Evolutionary conservation across 2,797 vertebrate genomes (phyloP), one percentile per base, ranked within the genome.

Genomic region (Mormyrus proboscirostris): DNA sequence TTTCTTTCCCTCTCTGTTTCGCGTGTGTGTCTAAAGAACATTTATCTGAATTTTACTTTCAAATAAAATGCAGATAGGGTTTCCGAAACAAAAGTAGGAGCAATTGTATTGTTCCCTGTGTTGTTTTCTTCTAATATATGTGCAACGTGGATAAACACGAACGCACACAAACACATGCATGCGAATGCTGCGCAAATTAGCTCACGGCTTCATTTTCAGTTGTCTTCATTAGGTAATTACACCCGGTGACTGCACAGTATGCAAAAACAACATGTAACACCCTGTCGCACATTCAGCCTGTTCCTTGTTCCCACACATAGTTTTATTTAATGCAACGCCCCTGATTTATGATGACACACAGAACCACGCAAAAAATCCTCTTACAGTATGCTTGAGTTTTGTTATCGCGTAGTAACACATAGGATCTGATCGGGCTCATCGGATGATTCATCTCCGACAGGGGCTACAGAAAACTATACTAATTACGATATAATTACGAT

Each of bases 201-300:
- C 50, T 87, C 47, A 29, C 22, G 4, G 22, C 25, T 50, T 85
- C 8, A 25, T 85, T 33, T 85, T 25, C 83, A 85, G n/a, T 85
- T 85, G 22, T 51, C 49, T 29, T 85, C 83, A 85, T 85, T 50
- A 53, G 8, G 1, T 85, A 85, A 85, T 85, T 85, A 85, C 44
- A 51, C 49, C 83, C 22, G 14, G 51, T 12, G 4, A 85, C 82
- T 49, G n/a, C 44, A 85, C 83, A 25, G 47, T 85, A 85, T 29
- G 49, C 82, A 83, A 51, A 25, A 51, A 51, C 79, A 50, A 47
- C 79, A 50, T 47, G 16, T 83, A n/a, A 83, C 47, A 84, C 82
- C 82, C 82, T 25, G 44, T 51, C 44, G 8, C 82, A 50, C 47
- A 84, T 49, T 49, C 47, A n/a, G 82, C 8, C 22, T 47, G n/a